Conservation (phyloP, 2,797 vertebrate species). For the Picus viridis region DNA sequence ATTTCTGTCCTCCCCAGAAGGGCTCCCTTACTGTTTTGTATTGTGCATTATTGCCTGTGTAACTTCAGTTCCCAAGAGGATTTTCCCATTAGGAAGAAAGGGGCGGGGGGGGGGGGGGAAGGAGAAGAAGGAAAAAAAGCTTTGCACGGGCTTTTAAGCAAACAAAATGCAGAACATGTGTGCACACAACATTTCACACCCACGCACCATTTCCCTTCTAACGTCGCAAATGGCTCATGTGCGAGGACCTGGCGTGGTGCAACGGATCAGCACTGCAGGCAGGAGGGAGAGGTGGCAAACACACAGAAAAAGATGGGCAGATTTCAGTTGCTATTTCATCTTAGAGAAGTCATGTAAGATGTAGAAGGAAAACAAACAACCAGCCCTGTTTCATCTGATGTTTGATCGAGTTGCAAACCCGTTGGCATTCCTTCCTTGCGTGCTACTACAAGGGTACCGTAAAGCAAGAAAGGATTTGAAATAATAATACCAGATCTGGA, state of each 20-base stretch:
- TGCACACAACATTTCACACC: constrained; percentile 64
- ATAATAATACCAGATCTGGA: background rate
- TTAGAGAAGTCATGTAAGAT: background rate
- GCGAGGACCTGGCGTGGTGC: background rate
- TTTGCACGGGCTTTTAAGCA: constrained; percentile 66
- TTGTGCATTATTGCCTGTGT: background rate
- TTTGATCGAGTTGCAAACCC: background rate
- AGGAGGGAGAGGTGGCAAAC: background rate
- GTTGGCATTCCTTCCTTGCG: background rate
- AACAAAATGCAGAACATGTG: constrained; percentile 67
- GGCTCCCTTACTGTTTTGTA: background rate
- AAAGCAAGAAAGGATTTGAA: constrained; percentile 16
- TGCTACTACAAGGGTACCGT: background rate
- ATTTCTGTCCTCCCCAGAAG: background rate
- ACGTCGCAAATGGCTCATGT: constrained; percentile 31
- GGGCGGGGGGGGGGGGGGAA: too few species aligned
- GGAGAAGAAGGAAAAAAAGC: background rate
- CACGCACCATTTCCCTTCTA: constrained; percentile 56
- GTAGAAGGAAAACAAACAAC: background rate
- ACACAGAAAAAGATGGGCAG: background rate
- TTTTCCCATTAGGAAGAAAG: constrained; percentile 21
- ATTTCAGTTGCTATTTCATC: background rate
- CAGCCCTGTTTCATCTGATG: background rate
- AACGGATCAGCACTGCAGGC: background rate
- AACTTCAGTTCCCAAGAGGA: constrained; percentile 24